phyloP scores from a whole-genome alignment of 2,888 invertebrate species.

The Cantharis flavilabris region DNA sequence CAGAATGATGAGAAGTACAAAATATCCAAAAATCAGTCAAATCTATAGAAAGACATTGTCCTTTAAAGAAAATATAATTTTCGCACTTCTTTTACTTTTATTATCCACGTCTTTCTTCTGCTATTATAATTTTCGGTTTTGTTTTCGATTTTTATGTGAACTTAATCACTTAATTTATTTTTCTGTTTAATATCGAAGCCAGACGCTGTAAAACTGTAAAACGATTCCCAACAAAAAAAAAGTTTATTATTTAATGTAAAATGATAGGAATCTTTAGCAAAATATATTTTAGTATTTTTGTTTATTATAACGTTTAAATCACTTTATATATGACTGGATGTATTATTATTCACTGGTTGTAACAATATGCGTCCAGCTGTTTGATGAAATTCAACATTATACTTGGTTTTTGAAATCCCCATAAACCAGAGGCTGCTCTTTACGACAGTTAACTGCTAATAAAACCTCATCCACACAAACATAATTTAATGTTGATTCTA shows the following conservation, averaged over 20 bases:
- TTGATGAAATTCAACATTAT: not conserved
- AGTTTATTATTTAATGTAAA: not conserved
- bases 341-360: not conserved
- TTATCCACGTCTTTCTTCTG: too few species aligned
- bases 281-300: not conserved
- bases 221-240: not conserved
- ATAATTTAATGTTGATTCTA: constrained; percentile 30
- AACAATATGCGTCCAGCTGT: not conserved
- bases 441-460: constrained; percentile 42
- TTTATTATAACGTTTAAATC: not conserved
- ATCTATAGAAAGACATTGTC: too few species aligned
- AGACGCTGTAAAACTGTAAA: not conserved
- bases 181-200: not conserved
- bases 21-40: too few species aligned
- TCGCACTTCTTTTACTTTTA: too few species aligned
- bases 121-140: too few species aligned
- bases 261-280: not conserved
- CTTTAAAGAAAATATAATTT: too few species aligned
- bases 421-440: constrained; percentile 35
- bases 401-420: not conserved
- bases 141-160: not conserved
- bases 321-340: not conserved
- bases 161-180: not conserved
- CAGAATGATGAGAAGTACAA: too few species aligned
- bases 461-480: constrained; percentile 35